Evolutionary conservation across 1,140 invertebrate genomes (phyloP).

Genomic region (Rhysida immarginata): DNA sequence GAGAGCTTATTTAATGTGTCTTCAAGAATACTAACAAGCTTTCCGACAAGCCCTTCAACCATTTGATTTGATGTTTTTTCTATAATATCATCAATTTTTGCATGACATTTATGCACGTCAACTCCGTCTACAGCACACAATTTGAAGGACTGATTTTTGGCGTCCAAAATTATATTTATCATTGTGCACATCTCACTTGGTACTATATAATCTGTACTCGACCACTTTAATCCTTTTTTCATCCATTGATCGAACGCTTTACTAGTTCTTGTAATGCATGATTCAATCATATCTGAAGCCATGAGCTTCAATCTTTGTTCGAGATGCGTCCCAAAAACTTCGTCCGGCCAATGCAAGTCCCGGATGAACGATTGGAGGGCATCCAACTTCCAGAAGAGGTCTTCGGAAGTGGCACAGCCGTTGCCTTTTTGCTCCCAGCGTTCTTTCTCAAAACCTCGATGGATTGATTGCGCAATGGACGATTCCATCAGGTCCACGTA

Average conservation of each 20-base stretch:
- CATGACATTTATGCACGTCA: constrained; percentile 94
- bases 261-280: constrained; percentile 62
- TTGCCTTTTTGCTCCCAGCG: constrained; percentile 96
- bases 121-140: constrained; percentile 90
- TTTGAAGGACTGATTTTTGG: constrained; percentile 69
- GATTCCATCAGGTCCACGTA: constrained; percentile 99
- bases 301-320: constrained; percentile 94
- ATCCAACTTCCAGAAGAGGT: constrained; percentile 97
- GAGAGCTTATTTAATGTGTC: constrained; percentile 83
- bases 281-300: constrained; percentile 99
- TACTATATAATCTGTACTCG: constrained; percentile 93
- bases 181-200: constrained; percentile 97
- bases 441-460: constrained; percentile 97
- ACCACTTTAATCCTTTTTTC: constrained; percentile 87
- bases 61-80: constrained; percentile 81
- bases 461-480: constrained; percentile 95
- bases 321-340: constrained; percentile 89
- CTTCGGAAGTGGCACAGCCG: constrained; percentile 94
- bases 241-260: constrained; percentile 69
- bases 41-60: constrained; percentile 80
- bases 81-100: constrained; percentile 90
- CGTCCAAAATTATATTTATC: constrained; percentile 85
- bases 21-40: constrained; percentile 72
- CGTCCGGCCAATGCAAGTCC: constrained; percentile 97
- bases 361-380: constrained; percentile 94